phyloP scores from a whole-genome alignment of 1,140 invertebrate species.

The Rhyzopertha dominica region DNA sequence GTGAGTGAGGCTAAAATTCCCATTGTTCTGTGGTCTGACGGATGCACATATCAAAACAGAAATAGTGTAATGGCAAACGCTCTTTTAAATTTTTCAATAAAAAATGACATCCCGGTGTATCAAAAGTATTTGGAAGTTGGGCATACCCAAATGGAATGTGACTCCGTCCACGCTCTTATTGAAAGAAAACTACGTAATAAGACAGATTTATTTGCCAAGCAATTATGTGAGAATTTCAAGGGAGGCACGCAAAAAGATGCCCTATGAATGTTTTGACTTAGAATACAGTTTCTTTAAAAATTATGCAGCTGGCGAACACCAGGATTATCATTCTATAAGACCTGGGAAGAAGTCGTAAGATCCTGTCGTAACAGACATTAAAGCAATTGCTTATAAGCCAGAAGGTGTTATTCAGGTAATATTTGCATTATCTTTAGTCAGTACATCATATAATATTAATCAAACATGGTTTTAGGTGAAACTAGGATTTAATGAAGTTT shows the following conservation, averaged over 20 bases:
- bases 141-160: conserved; percentile 47
- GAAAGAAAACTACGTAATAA: conserved; percentile 14
- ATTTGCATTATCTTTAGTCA: no score
- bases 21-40: not conserved
- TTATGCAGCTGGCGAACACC: not conserved
- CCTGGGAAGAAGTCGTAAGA: not conserved
- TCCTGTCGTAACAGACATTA: conserved; percentile 1
- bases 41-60: conserved; percentile 34
- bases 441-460: no score
- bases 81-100: conserved; percentile 28
- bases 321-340: conserved; percentile 1
- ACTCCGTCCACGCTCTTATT: conserved; percentile 40
- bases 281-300: not conserved
- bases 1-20: not conserved
- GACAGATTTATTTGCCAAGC: conserved; percentile 12
- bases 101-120: conserved; percentile 32
- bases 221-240: conserved; percentile 11
- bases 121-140: conserved; percentile 46
- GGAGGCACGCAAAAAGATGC: conserved; percentile 8
- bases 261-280: not conserved
- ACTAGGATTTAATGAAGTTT: not conserved
- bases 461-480: no score
- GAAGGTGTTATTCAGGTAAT: conserved; percentile 2
- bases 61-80: conserved; percentile 40
- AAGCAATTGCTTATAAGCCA: not conserved